Conservation (phyloP, 2,888 invertebrate species). For the Polydrusus tereticollis region DNA sequence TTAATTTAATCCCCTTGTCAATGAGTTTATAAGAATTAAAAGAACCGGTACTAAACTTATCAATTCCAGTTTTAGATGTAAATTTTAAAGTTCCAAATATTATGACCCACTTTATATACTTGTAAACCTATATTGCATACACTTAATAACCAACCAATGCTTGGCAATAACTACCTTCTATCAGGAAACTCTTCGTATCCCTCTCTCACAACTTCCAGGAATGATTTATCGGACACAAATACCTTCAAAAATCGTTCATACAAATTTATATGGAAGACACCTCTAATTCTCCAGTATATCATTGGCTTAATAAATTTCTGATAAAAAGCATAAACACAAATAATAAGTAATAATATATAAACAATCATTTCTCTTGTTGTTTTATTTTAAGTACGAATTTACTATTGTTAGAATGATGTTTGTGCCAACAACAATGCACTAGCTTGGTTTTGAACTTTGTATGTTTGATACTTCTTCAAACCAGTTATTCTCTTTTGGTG, state of each 20-base stretch:
- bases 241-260: conserved; percentile 10
- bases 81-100: too few species aligned
- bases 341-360: conserved; percentile 1
- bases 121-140: too few species aligned
- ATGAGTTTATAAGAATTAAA: too few species aligned
- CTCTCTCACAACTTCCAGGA: conserved; percentile 13
- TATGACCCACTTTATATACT: too few species aligned
- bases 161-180: conserved; percentile 18
- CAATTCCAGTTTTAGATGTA: too few species aligned
- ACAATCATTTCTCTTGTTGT: background rate
- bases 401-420: background rate
- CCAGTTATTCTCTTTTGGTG: background rate
- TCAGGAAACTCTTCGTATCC: conserved; percentile 23
- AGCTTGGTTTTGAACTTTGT: background rate
- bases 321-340: conserved; percentile 8
- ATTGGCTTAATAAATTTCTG: conserved; percentile 14
- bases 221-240: conserved; percentile 12
- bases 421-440: too few species aligned
- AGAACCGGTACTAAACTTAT: too few species aligned
- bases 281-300: conserved; percentile 20
- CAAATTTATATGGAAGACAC: background rate
- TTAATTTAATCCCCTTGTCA: too few species aligned
- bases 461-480: background rate
- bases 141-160: too few species aligned
- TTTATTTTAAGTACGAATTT: background rate